A percentile compares a stretch with the other conserved stretches of the same genome.
These are phyloP conservation scores for Virgularia gustaviana DNA, from an alignment of 92 coral and sea anemone genomes.

Conservation along the genomic window DNA sequence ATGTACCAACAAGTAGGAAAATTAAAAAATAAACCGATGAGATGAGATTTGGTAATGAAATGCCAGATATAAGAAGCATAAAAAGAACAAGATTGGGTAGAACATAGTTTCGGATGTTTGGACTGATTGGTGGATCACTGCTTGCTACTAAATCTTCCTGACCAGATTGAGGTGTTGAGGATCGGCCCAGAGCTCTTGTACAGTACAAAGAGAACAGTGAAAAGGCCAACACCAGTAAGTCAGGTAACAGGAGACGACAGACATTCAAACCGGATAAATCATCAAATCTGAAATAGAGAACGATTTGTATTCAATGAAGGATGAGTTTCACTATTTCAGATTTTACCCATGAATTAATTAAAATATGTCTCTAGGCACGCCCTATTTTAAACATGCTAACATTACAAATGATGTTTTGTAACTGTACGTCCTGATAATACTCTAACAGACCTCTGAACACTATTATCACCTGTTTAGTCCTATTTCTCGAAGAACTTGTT, in stretches of 20 bases:
- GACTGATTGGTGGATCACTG: not conserved
- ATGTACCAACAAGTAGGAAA: constrained; percentile 76
- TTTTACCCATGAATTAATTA: not conserved
- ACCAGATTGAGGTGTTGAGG: constrained; percentile 44
- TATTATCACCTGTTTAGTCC: constrained; percentile 72
- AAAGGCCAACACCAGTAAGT: constrained; percentile 66
- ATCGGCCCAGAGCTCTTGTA: constrained; percentile 58
- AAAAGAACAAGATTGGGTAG: constrained; percentile 77
- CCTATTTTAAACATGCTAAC: not conserved
- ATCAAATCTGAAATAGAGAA: constrained; percentile 71
- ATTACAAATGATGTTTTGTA: no score
- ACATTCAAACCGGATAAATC: constrained; percentile 74
- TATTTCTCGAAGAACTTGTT: constrained; percentile 78
- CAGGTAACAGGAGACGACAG: constrained; percentile 76
- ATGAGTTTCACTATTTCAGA: not conserved
- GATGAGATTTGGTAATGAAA: constrained; percentile 74
- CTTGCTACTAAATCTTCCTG: constrained; percentile 39
- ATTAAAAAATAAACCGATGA: constrained; percentile 76
- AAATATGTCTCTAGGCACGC: not conserved
- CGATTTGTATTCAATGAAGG: no score
- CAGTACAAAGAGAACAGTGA: constrained; percentile 71
- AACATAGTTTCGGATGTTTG: constrained; percentile 58
- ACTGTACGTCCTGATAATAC: not conserved
- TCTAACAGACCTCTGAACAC: not conserved
- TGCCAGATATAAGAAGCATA: constrained; percentile 82